A percentile compares a stretch with the other conserved stretches of the same genome.
These are phyloP conservation scores for Leptodactylus fuscus DNA, from an alignment of 2,113 vertebrate species.

Conservation along the genomic window DNA sequence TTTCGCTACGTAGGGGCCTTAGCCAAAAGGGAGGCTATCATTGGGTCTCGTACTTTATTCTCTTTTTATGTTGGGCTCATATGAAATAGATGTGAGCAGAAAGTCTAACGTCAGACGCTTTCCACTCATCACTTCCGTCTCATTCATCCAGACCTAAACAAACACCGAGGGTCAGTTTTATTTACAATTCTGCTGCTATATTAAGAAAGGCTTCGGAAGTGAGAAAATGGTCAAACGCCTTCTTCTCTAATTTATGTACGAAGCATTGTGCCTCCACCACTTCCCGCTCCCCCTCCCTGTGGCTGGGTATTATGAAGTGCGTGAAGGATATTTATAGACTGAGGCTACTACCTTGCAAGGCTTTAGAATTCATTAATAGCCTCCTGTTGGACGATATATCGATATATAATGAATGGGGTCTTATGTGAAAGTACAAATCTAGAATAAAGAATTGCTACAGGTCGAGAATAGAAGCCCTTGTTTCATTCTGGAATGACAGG, in stretches of 20 bases:
- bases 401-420: no score
- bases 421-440: not conserved
- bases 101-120: no score
- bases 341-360: not conserved
- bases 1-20: no score
- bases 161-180: not conserved
- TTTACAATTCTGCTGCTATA: constrained; percentile 1
- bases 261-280: not conserved
- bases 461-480: not conserved
- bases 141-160: not conserved
- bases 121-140: not conserved
- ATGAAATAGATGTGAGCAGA: no score
- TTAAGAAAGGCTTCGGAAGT: constrained; percentile 13
- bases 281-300: not conserved
- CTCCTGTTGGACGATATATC: no score
- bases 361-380: not conserved
- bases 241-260: not conserved
- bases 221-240: not conserved
- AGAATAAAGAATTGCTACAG: not conserved
- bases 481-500: not conserved
- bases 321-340: constrained; percentile 5
- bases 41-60: not conserved
- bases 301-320: not conserved
- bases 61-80: no score
- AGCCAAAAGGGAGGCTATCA: not conserved